A percentile compares a stretch with the other conserved stretches of the same genome.
Conservation (phyloP, 2,113 vertebrate species). For the Crotalus horridus region DNA sequence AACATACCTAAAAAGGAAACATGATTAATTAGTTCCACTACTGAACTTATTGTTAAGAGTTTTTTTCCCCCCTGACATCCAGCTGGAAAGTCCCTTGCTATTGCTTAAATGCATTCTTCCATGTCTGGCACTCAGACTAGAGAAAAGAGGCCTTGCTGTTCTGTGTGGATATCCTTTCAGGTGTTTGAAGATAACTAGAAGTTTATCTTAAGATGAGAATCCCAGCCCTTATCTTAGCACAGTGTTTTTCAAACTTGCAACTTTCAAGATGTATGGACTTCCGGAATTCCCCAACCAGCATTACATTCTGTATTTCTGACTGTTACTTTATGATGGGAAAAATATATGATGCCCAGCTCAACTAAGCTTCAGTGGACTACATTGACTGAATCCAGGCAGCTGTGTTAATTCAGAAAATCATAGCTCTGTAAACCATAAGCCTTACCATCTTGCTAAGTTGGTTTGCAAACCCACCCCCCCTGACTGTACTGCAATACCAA, state of each 20-base stretch:
- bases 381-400: not conserved
- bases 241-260: not conserved
- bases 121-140: not conserved
- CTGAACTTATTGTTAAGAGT: not conserved
- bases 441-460: not conserved
- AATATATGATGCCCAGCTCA: not conserved
- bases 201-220: not conserved
- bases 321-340: not conserved
- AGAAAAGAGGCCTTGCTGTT: not conserved
- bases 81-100: not conserved
- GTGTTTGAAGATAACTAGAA: not conserved
- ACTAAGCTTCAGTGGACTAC: not conserved
- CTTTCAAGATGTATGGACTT: not conserved
- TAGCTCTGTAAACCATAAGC: not conserved
- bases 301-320: not conserved
- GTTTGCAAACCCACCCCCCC: not conserved
- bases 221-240: not conserved
- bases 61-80: not conserved
- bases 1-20: not conserved
- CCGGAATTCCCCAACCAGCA: not conserved
- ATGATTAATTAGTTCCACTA: not conserved
- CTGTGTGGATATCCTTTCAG: not conserved
- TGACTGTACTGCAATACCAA: not conserved
- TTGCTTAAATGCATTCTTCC: not conserved
- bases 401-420: not conserved